Percentiles rank a stretch among this genome's conserved stretches.
These are phyloP conservation scores for Temnopleurus reevesii DNA, from an alignment of 53 echinoderm and acorn worm species.

Conservation along the genomic window DNA sequence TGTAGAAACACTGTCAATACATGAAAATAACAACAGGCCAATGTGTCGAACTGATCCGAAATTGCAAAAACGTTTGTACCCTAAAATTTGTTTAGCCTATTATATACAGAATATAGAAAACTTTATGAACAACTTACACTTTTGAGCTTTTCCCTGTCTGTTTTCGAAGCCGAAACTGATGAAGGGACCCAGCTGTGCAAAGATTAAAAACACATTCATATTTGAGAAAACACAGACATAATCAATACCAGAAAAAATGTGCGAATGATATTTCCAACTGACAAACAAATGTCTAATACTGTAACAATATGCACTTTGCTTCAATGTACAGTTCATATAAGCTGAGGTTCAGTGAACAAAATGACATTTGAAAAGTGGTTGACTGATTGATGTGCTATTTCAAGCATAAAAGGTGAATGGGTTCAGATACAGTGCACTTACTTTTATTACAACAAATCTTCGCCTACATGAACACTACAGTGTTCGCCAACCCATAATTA, in stretches of 20 bases:
- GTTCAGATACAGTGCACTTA: neutral
- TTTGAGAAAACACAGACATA: neutral
- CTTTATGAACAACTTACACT: conserved; percentile 34
- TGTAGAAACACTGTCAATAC: too few species aligned
- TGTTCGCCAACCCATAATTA: neutral
- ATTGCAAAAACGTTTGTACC: too few species aligned
- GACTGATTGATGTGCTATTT: too few species aligned
- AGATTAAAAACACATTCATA: too few species aligned
- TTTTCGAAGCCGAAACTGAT: neutral
- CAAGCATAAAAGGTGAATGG: too few species aligned
- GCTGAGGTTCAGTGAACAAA: neutral
- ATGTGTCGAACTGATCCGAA: too few species aligned
- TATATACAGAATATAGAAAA: too few species aligned
- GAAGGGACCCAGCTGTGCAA: conserved; percentile 47
- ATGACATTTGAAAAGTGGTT: neutral
- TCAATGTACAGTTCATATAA: neutral
- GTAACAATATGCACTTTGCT: too few species aligned
- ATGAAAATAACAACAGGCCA: too few species aligned
- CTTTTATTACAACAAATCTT: neutral
- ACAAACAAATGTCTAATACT: too few species aligned
- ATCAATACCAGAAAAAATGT: neutral
- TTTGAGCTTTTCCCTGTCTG: conserved; percentile 58
- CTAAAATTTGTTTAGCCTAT: neutral
- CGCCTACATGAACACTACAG: neutral
- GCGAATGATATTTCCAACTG: neutral